Evolutionary conservation across 2,888 invertebrate species (phyloP).

Genomic region (Phaonia tiefii): DNA sequence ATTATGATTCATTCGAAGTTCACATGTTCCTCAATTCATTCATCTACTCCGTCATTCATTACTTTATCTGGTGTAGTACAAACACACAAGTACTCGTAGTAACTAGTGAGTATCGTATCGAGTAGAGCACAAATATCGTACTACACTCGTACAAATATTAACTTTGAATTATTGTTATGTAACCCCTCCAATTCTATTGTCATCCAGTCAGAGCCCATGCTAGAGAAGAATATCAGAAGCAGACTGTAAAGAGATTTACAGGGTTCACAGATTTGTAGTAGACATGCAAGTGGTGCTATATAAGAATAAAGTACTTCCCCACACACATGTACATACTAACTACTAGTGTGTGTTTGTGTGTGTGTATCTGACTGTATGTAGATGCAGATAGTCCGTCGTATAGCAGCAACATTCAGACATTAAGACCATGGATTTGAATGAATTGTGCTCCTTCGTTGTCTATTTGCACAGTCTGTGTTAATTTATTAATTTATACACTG

Average conservation of each 20-base stretch:
- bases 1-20: constrained; percentile 1
- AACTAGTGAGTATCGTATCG: no score
- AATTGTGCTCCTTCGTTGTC: constrained; percentile 23
- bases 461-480: constrained; percentile 39
- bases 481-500: constrained; percentile 56
- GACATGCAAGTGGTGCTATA: not conserved
- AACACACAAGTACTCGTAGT: no score
- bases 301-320: not conserved
- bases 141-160: not conserved
- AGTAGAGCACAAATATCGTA: not conserved
- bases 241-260: constrained; percentile 6
- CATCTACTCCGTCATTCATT: not conserved
- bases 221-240: not conserved
- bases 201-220: constrained; percentile 3
- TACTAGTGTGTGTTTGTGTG: not conserved
- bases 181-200: not conserved
- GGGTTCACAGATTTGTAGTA: not conserved
- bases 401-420: constrained; percentile 20
- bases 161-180: not conserved
- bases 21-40: not conserved
- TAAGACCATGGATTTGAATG: constrained; percentile 41
- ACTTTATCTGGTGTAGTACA: not conserved
- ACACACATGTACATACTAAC: no score
- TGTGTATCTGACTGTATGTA: not conserved
- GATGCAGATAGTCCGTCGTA: not conserved